Conservation (phyloP, 1,140 invertebrate genomes). For the Drosophila navojoa region DNA sequence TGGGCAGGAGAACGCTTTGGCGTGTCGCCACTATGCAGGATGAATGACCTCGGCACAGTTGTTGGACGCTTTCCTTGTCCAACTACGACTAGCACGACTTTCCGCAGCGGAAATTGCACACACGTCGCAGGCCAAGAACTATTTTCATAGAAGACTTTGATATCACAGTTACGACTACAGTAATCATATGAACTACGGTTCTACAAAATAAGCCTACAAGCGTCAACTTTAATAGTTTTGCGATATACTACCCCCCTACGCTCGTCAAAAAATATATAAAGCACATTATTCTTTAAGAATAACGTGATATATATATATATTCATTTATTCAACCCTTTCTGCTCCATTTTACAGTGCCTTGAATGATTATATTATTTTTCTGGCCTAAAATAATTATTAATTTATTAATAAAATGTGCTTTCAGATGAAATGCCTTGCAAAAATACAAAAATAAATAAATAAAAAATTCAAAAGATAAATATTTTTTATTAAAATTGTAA, state of each 20-base stretch:
- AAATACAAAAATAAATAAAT: constrained; percentile 2
- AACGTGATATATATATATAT: not conserved
- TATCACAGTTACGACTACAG: constrained; percentile 2
- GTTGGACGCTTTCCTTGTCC: constrained; percentile 9
- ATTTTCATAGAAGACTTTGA: constrained; percentile 21
- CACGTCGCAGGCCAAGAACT: constrained; percentile 53
- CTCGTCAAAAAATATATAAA: no score
- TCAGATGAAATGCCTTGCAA: constrained; percentile 34
- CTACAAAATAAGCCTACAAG: not conserved
- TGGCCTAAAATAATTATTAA: constrained; percentile 46
- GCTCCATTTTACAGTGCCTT: not conserved
- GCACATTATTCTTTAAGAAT: no score
- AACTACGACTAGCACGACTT: constrained; percentile 10
- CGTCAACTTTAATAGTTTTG: not conserved
- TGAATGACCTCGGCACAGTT: constrained; percentile 73
- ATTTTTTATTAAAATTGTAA: constrained; percentile 6
- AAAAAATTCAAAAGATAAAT: constrained; percentile 9
- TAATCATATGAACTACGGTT: constrained; percentile 18
- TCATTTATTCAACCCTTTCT: not conserved
- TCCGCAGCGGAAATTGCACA: constrained; percentile 71
- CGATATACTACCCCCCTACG: no score
- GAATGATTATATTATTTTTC: constrained; percentile 8
- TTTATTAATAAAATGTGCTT: constrained; percentile 45
- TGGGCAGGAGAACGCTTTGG: constrained; percentile 64
- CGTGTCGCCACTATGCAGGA: constrained; percentile 81